phyloP scores from a whole-genome alignment of 2,797 vertebrate species.

The Epinephelus malabaricus region DNA sequence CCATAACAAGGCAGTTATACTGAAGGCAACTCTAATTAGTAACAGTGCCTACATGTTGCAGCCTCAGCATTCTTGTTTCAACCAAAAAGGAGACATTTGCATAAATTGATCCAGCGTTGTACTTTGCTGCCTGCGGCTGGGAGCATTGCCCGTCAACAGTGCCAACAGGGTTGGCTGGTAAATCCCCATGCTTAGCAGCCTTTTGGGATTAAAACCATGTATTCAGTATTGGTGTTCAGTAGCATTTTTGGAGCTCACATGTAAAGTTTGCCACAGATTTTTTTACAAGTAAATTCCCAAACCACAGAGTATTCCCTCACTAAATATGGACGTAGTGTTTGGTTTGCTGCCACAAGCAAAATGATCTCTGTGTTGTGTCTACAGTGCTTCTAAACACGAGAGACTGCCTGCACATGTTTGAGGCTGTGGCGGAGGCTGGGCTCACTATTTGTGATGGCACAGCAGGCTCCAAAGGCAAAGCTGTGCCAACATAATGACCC shows the following conservation, averaged over 20 bases:
- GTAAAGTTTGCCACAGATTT: not conserved
- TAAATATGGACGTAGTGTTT: slow-evolving; percentile 1
- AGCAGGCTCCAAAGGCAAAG: slow-evolving; percentile 27
- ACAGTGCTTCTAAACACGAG: not conserved
- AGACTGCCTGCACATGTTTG: slow-evolving; percentile 27
- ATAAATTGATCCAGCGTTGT: slow-evolving; percentile 24
- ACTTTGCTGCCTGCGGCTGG: slow-evolving; percentile 36
- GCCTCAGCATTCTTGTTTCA: slow-evolving; percentile 48
- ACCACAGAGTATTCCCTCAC: not conserved
- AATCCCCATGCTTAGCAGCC: slow-evolving; percentile 9
- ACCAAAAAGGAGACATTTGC: slow-evolving; percentile 39
- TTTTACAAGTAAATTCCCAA: slow-evolving; percentile 4
- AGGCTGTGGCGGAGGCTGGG: slow-evolving; percentile 26
- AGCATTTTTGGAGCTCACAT: slow-evolving; percentile 3
- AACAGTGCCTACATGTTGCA: slow-evolving; percentile 42
- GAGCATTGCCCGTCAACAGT: slow-evolving; percentile 11
- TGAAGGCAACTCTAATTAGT: slow-evolving; percentile 38
- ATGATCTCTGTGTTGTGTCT: slow-evolving; percentile 11
- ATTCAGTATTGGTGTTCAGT: slow-evolving; percentile 13
- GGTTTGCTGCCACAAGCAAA: not conserved
- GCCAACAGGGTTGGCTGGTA: slow-evolving; percentile 27
- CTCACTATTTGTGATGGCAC: slow-evolving; percentile 46
- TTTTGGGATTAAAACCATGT: slow-evolving; percentile 29
- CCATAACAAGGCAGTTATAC: slow-evolving; percentile 32
- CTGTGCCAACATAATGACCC: slow-evolving; percentile 52